A percentile compares a stretch with the other conserved stretches of the same genome.
phyloP scores from a whole-genome alignment of 30 jellyfish, hydroid and myxozoan genomes.

The Phacellophora camtschatica region DNA sequence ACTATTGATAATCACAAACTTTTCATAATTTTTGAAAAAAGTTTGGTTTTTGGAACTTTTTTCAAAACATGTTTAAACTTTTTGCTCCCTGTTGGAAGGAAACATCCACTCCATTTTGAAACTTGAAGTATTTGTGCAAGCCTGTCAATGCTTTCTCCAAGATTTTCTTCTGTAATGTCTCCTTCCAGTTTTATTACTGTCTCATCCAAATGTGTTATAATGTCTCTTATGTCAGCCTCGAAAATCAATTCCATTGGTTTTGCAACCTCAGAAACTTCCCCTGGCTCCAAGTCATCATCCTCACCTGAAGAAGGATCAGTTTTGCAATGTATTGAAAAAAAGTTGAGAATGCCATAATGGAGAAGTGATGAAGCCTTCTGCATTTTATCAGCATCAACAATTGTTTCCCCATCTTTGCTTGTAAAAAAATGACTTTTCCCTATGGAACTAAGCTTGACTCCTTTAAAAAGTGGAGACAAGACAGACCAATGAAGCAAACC shows the following conservation, averaged over 20 bases:
- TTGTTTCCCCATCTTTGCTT: neutral
- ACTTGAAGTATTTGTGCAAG: constrained; percentile 73
- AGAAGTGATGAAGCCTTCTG: constrained; percentile 52
- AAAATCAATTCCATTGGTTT: constrained; percentile 30
- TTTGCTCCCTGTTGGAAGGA: constrained; percentile 36
- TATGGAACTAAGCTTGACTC: constrained; percentile 1
- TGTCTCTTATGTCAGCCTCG: constrained; percentile 41
- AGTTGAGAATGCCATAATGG: constrained; percentile 68
- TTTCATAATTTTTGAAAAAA: constrained; percentile 46
- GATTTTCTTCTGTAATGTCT: constrained; percentile 40
- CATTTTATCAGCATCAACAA: constrained; percentile 20
- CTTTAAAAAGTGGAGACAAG: constrained; percentile 64
- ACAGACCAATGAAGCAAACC: constrained; percentile 71
- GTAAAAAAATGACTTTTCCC: neutral
- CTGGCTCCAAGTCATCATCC: constrained; percentile 90
- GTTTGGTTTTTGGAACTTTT: constrained; percentile 61
- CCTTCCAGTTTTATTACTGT: constrained; percentile 38
- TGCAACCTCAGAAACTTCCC: constrained; percentile 80
- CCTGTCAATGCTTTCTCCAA: constrained; percentile 70
- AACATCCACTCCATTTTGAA: constrained; percentile 81
- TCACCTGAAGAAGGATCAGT: constrained; percentile 46
- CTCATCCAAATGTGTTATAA: constrained; percentile 37
- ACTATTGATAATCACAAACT: constrained; percentile 24
- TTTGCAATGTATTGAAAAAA: constrained; percentile 49
- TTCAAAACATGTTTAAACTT: constrained; percentile 49